Percentiles rank a stretch among this genome's conserved stretches.
phyloP scores from a whole-genome alignment of 2,888 invertebrate genomes.

The Watsonalla binaria region DNA sequence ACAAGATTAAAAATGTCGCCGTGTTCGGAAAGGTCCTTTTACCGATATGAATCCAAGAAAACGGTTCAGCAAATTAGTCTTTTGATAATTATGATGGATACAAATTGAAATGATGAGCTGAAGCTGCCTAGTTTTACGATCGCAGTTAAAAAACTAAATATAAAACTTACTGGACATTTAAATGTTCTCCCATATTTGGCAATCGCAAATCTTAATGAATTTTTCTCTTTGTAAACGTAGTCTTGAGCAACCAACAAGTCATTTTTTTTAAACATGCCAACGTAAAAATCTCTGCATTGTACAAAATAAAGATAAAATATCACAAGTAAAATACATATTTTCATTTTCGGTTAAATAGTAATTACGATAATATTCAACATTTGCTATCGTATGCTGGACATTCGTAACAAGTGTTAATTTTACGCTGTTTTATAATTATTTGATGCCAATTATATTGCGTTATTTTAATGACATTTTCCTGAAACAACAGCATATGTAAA shows the following conservation, averaged over 20 bases:
- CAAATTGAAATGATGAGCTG: no score
- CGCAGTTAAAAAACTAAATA: not conserved
- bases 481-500: no score
- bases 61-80: no score
- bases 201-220: slow-evolving; percentile 25
- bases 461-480: no score
- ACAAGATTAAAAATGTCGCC: no score
- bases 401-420: not conserved
- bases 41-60: no score
- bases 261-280: slow-evolving; percentile 57
- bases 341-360: not conserved
- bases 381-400: not conserved
- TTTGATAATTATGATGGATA: no score
- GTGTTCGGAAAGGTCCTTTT: no score
- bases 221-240: slow-evolving; percentile 39
- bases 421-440: not conserved
- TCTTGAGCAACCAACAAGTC: slow-evolving; percentile 58
- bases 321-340: slow-evolving; percentile 11
- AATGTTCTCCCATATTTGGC: slow-evolving; percentile 55
- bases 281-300: slow-evolving; percentile 46
- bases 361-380: no score
- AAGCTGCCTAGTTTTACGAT: no score
- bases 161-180: slow-evolving; percentile 48
- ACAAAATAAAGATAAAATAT: slow-evolving; percentile 16
- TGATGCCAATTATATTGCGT: no score